A percentile compares a stretch with the other conserved stretches of the same genome.
phyloP scores from a whole-genome alignment of 2,888 invertebrate species.

The Molorchus minor region DNA sequence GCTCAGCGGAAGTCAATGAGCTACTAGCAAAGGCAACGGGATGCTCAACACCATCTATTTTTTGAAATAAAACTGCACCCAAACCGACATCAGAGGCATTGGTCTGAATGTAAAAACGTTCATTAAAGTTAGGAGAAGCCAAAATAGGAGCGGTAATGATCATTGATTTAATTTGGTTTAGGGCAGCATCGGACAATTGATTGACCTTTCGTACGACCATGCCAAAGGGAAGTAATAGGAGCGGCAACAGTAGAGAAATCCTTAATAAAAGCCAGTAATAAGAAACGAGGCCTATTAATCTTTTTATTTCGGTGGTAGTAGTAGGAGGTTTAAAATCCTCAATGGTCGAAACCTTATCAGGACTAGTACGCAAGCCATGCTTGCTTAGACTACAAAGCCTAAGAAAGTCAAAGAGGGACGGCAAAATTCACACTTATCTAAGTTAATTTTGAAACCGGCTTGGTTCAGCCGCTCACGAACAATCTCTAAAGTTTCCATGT shows the following conservation, averaged over 20 bases:
- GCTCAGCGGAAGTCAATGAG: conserved; percentile 29
- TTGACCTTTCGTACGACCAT: conserved; percentile 33
- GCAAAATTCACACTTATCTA: background rate
- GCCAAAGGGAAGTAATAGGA: conserved; percentile 31
- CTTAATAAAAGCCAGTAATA: conserved; percentile 28
- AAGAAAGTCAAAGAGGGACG: background rate
- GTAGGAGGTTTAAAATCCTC: too few species aligned
- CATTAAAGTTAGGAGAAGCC: conserved; percentile 33
- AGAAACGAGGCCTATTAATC: conserved; percentile 29
- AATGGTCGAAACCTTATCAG: too few species aligned
- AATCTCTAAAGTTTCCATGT: background rate
- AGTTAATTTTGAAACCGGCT: background rate
- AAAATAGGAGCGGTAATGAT: conserved; percentile 38
- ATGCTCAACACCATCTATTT: conserved; percentile 26
- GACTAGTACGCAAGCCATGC: background rate
- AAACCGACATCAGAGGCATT: conserved; percentile 40
- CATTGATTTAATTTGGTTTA: conserved; percentile 27
- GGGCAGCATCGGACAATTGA: conserved; percentile 26
- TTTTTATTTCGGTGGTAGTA: conserved; percentile 28
- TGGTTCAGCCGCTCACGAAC: background rate
- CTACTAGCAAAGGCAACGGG: conserved; percentile 30
- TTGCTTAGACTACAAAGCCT: background rate
- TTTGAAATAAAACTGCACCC: conserved; percentile 27
- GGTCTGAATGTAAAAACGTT: conserved; percentile 29
- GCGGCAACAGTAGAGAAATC: conserved; percentile 27